Conservation (phyloP, 2,113 vertebrate species). For the Callionymus lyra region DNA sequence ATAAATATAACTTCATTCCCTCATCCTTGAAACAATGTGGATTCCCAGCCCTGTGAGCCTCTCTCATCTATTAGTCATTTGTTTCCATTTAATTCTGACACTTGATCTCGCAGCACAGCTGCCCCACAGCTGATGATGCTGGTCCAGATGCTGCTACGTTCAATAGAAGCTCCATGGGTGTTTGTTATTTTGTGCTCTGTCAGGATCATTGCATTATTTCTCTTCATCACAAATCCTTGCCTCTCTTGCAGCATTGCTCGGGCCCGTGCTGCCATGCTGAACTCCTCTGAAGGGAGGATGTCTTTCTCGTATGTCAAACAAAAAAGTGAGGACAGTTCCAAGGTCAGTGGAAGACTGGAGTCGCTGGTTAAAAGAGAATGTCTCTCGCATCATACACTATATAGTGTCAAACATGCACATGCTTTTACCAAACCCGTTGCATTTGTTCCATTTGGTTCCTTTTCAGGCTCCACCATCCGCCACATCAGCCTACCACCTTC, state of each 20-base stretch:
- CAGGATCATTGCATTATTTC: background rate
- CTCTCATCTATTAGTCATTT: conserved; percentile 18
- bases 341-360: conserved; percentile 65
- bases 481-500: conserved; percentile 80
- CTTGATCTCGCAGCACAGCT: conserved; percentile 6
- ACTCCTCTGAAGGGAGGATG: conserved; percentile 76
- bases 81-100: conserved; percentile 11
- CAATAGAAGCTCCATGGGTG: conserved; percentile 2
- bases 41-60: background rate
- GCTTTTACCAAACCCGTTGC: background rate
- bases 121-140: conserved; percentile 15
- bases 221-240: background rate
- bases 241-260: conserved; percentile 68
- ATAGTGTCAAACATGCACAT: too few relatives aligned
- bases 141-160: conserved; percentile 11
- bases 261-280: conserved; percentile 77
- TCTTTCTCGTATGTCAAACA: conserved; percentile 88
- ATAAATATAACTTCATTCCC: too few relatives aligned
- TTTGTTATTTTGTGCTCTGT: background rate
- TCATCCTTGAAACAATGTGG: background rate
- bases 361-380: background rate
- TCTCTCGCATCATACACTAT: background rate
- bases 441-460: too few relatives aligned
- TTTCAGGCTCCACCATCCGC: conserved; percentile 67
- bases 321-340: conserved; percentile 90